A percentile compares a stretch with the other conserved stretches of the same genome.
Conservation (phyloP, 2,113 vertebrate species). For the Chamaea fasciata region DNA sequence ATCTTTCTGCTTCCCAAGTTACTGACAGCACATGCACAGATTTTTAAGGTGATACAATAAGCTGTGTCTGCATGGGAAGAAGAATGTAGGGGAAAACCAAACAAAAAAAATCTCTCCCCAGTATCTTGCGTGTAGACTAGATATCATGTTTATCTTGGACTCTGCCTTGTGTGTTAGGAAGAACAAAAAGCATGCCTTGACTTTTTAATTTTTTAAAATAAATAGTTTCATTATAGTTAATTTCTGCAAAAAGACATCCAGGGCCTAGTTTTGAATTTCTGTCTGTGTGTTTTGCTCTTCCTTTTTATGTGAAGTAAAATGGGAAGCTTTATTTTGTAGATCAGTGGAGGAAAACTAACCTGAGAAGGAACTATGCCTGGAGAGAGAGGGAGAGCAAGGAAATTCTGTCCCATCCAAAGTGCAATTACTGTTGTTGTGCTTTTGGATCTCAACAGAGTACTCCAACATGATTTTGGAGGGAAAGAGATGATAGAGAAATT, state of each 20-base stretch:
- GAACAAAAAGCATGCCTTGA: background rate
- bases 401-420: background rate
- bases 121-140: background rate
- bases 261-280: background rate
- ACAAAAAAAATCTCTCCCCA: rapidly evolving
- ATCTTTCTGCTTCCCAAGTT: background rate
- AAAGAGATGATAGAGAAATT: background rate
- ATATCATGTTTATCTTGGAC: background rate
- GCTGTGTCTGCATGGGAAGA: background rate
- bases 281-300: background rate
- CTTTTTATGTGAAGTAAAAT: background rate
- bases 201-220: background rate
- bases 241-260: background rate
- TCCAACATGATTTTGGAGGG: background rate
- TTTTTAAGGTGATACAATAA: background rate
- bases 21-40: background rate
- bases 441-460: background rate
- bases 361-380: background rate
- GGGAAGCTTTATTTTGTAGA: background rate
- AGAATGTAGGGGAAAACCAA: background rate
- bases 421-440: background rate
- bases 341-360: background rate
- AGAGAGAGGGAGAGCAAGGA: background rate
- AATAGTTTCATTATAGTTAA: background rate
- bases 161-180: background rate